These are phyloP conservation scores for Laticauda colubrina DNA, from an alignment of 2,113 vertebrate genomes.

Conservation along the genomic window DNA sequence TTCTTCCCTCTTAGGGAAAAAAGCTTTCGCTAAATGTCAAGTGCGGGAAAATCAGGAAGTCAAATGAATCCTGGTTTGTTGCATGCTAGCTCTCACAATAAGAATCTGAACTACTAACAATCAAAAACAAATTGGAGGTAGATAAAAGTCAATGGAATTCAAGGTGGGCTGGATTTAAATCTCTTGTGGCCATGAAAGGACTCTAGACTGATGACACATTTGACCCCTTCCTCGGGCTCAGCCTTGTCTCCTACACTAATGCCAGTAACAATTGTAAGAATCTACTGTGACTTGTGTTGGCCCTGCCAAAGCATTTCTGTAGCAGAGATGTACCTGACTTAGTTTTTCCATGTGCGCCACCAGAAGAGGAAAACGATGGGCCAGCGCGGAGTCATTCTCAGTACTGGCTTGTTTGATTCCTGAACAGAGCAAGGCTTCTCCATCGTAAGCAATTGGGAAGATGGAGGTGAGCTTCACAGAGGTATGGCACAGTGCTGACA, in stretches of 20 bases:
- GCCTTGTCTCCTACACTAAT: background rate
- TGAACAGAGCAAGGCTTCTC: constrained; percentile 89
- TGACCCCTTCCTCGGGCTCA: background rate
- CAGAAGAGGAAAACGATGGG: constrained; percentile 93
- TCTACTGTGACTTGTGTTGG: background rate
- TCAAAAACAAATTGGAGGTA: background rate
- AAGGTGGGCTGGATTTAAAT: background rate
- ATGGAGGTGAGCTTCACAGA: constrained; percentile 96
- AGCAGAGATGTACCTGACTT: constrained; percentile 78
- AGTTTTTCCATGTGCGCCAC: constrained; percentile 98
- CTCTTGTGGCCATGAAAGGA: background rate
- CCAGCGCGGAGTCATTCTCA: constrained; percentile 94
- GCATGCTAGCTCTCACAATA: background rate
- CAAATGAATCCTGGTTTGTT: background rate
- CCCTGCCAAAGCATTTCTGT: background rate
- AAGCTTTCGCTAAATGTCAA: background rate
- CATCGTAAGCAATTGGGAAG: constrained; percentile 95
- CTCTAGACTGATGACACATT: background rate
- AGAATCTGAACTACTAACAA: background rate
- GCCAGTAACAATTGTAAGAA: background rate
- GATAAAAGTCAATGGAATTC: background rate
- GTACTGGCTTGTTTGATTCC: constrained; percentile 97
- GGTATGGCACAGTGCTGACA: constrained; percentile 96
- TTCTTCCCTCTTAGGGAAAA: background rate
- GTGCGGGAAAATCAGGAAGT: background rate